These are phyloP conservation scores for Cyclina sinensis DNA, from an alignment of 1,140 invertebrate genomes.

Conservation along the genomic window DNA sequence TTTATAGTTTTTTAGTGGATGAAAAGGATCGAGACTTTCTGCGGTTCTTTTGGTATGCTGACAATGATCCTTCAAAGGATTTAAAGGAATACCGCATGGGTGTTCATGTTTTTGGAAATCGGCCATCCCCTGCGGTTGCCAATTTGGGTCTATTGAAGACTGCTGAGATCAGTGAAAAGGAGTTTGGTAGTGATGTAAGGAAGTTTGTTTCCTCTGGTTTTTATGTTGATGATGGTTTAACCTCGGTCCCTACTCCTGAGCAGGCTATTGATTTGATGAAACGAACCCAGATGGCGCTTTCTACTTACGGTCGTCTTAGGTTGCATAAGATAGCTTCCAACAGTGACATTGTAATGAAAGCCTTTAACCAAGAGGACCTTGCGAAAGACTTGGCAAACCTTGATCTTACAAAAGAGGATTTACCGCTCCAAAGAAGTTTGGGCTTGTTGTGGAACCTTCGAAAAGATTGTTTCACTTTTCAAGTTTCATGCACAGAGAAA, in stretches of 20 bases:
- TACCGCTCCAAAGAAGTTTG: slow-evolving; percentile 59
- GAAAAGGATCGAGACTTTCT: slow-evolving; percentile 64
- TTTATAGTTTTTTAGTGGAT: slow-evolving; percentile 68
- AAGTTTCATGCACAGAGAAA: slow-evolving; percentile 46
- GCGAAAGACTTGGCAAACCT: slow-evolving; percentile 43
- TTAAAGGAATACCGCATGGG: slow-evolving; percentile 70
- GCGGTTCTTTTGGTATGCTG: slow-evolving; percentile 71
- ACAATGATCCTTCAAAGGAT: slow-evolving; percentile 52
- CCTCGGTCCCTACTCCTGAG: background rate
- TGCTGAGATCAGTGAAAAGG: background rate
- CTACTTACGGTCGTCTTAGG: slow-evolving; percentile 21
- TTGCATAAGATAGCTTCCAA: slow-evolving; percentile 68
- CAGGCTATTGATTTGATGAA: slow-evolving; percentile 58
- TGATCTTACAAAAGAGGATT: background rate
- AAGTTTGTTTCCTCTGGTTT: slow-evolving; percentile 63
- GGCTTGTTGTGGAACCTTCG: slow-evolving; percentile 65
- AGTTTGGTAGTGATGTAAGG: slow-evolving; percentile 28
- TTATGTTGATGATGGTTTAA: slow-evolving; percentile 69
- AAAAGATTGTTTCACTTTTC: slow-evolving; percentile 48
- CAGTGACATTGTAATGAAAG: slow-evolving; percentile 33
- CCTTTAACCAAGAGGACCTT: slow-evolving; percentile 49
- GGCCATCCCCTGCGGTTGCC: slow-evolving; percentile 66
- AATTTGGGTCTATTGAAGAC: slow-evolving; percentile 62
- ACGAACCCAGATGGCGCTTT: slow-evolving; percentile 40
- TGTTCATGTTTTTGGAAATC: slow-evolving; percentile 71